Evolutionary conservation across 2,888 invertebrate genomes (phyloP).

Genomic region (Lepidonotus clava): DNA sequence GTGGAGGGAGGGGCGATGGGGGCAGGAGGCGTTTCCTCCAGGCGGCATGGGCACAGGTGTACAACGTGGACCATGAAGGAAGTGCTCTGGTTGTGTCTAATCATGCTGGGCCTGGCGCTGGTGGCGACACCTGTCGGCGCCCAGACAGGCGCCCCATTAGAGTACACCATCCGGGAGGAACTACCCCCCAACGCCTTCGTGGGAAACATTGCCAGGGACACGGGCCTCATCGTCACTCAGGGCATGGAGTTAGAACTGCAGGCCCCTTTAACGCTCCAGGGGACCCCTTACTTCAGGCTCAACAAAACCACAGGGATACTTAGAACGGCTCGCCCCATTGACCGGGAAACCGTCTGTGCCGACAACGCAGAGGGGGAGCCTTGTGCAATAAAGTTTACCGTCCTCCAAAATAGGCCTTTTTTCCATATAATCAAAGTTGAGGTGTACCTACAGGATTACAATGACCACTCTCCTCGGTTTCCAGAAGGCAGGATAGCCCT

Average conservation of each 20-base stretch:
- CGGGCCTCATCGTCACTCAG: slow-evolving; percentile 6
- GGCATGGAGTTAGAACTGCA: slow-evolving; percentile 25
- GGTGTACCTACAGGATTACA: slow-evolving; percentile 21
- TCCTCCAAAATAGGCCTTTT: slow-evolving; percentile 46
- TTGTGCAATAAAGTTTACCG: slow-evolving; percentile 59
- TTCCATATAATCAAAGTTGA: slow-evolving; percentile 42
- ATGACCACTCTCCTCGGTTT: slow-evolving; percentile 42
- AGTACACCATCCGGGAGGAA: slow-evolving; percentile 35
- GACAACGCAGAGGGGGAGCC: slow-evolving; percentile 63
- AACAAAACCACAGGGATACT: slow-evolving; percentile 60
- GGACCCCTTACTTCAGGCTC: slow-evolving; percentile 17
- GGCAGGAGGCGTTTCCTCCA: not conserved
- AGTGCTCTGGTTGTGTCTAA: slow-evolving; percentile 36
- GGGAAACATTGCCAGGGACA: slow-evolving; percentile 23
- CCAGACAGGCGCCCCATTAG: not conserved
- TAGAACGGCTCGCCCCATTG: slow-evolving; percentile 58
- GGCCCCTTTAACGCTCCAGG: not conserved
- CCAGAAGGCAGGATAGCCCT: slow-evolving; percentile 52
- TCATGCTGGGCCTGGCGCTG: slow-evolving; percentile 44
- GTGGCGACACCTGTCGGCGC: slow-evolving; percentile 36
- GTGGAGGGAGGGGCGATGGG: not conserved
- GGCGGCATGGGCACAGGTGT: not conserved
- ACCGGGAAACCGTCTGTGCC: slow-evolving; percentile 60
- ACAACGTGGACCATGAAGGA: slow-evolving; percentile 30
- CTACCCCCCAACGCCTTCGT: slow-evolving; percentile 38